Base-by-base conservation (phyloP, 2,113 vertebrate genomes). In the Entosphenus tridentatus region DNA sequence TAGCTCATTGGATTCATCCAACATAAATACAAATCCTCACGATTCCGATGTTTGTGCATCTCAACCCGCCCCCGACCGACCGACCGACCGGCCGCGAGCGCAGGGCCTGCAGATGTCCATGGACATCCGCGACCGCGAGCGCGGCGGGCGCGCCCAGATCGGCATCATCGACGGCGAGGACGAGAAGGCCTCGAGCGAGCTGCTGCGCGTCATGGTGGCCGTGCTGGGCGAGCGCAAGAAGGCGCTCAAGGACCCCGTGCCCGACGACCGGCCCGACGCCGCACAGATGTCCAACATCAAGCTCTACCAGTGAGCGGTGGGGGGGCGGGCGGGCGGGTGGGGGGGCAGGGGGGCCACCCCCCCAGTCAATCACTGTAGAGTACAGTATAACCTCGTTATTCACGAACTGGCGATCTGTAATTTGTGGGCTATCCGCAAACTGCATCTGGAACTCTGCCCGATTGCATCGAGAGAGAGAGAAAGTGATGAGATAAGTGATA, bases 81-180 rank as follows among this genome's bases (percentile, higher is more conserved):
- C 39, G 39, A 39, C 39, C 39, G 39, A 7, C 39, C 5, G 39
- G 6, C 39, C 39, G 4, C 39, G 39, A 39, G 39, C 6, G 16
- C 74, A 89, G 87, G 86, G 78, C 0, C 85, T 86, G 84, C 85
- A 72, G 57, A 75, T 89, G 73, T 85, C 85, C 54, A 89, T 87
- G 74, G 86, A 88, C 71, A 88, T 89, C 73, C 81, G 87, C 2
- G 87, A 89, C 75, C 79, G 81, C 69, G 87, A 89, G 70, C 82
- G 86, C 0, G 87, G 82, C 0, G 86, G 87, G 2, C 83, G 86
- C 10, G 77, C 81, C 10, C 76, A 86, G 3, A 79, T 89, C 69
- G 80, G 75, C 0, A 70, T 88, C 16, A 84, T 89, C 72, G 87
- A 89, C 0, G 85, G 86, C 1, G 85, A 88, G 6, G 2, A 79